Conservation (phyloP, 1,140 invertebrate genomes). For the Potamilus streckersoni region DNA sequence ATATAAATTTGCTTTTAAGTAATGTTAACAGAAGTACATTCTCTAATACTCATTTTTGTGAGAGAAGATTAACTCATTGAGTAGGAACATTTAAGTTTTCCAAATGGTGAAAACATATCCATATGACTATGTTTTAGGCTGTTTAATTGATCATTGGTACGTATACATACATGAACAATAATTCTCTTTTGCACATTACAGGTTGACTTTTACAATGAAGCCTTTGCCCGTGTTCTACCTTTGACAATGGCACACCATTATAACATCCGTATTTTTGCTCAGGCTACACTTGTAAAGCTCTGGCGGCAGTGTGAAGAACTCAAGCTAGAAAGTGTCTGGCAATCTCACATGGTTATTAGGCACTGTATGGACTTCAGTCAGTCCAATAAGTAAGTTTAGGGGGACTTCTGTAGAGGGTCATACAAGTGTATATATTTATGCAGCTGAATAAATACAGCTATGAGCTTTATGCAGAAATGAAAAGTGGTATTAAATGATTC, state of each 20-base stretch:
- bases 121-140: no score
- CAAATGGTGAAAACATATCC: no score
- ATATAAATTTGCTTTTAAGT: no score
- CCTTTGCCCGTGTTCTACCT: slow-evolving; percentile 16
- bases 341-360: slow-evolving; percentile 16
- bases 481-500: no score
- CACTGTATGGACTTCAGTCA: slow-evolving; percentile 23
- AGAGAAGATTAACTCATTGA: no score
- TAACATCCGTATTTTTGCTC: slow-evolving; percentile 23
- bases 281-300: slow-evolving; percentile 22
- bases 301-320: slow-evolving; percentile 19
- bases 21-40: no score
- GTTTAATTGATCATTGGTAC: no score
- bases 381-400: slow-evolving; percentile 8
- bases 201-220: slow-evolving; percentile 12
- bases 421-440: no score
- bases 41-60: no score
- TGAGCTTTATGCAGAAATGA: no score
- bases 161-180: not conserved
- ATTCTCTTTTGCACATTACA: slow-evolving; percentile 7
- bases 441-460: no score
- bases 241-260: slow-evolving; percentile 33
- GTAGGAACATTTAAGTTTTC: no score
- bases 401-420: not conserved
- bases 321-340: slow-evolving; percentile 1